A percentile compares a stretch with the other conserved stretches of the same genome.
Evolutionary conservation across 2,888 invertebrate genomes (phyloP).

Genomic region (Aspidiotus destructor): DNA sequence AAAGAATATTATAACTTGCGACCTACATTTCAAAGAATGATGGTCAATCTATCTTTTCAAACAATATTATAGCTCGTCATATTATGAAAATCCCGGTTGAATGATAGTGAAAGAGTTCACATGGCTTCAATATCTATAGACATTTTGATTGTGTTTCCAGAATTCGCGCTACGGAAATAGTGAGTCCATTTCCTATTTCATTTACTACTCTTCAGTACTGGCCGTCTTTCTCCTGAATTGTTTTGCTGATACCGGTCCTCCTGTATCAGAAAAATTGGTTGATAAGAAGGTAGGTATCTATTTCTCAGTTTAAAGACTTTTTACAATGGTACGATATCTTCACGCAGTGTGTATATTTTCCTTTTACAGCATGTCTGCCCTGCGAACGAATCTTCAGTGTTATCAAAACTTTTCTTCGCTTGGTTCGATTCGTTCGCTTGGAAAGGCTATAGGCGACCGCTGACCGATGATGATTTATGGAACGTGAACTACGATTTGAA

Average conservation of each 20-base stretch:
- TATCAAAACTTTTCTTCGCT: conserved; percentile 72
- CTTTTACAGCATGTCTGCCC: conserved; percentile 75
- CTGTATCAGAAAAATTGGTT: conserved; percentile 57
- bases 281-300: conserved; percentile 50
- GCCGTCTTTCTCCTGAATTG: conserved; percentile 67
- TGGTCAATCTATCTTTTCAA: no score
- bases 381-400: conserved; percentile 72
- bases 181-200: conserved; percentile 65
- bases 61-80: no score
- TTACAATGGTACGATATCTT: no score
- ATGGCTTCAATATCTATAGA: no score
- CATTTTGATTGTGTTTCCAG: no score
- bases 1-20: no score
- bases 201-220: conserved; percentile 63
- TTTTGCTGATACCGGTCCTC: conserved; percentile 65
- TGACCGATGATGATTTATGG: conserved; percentile 80
- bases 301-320: no score
- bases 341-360: no score
- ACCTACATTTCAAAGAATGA: no score
- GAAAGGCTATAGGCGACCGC: conserved; percentile 71
- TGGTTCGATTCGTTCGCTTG: conserved; percentile 86
- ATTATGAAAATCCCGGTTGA: no score
- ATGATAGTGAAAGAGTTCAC: no score
- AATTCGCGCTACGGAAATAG: no score
- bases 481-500: conserved; percentile 74